phyloP scores from a whole-genome alignment of 2,888 invertebrate species.

The Thysanoteuthis rhombus region DNA sequence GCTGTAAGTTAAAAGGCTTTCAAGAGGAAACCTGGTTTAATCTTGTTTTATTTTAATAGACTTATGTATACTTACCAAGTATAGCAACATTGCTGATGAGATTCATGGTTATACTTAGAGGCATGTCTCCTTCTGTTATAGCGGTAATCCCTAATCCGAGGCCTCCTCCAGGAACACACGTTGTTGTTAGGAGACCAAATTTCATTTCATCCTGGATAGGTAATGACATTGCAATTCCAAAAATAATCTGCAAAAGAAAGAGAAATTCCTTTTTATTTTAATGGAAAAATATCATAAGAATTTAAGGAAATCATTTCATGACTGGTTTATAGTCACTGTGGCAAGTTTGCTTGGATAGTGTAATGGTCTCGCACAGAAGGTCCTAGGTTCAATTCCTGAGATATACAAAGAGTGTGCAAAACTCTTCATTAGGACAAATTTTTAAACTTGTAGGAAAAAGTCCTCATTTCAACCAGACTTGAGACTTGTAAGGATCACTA shows the following conservation, averaged over 20 bases:
- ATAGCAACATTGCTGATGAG: conserved; percentile 60
- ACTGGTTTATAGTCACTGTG: too few relatives aligned
- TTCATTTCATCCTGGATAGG: conserved; percentile 57
- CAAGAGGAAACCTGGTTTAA: not conserved
- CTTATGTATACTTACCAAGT: conserved; percentile 54
- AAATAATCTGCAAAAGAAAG: conserved; percentile 55
- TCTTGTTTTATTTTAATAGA: not conserved
- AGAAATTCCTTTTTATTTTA: not conserved
- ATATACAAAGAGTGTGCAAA: too few relatives aligned
- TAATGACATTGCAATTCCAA: conserved; percentile 58
- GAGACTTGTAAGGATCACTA: too few relatives aligned
- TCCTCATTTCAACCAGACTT: too few relatives aligned
- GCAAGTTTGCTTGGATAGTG: too few relatives aligned
- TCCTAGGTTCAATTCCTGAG: too few relatives aligned
- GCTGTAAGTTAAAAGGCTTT: not conserved
- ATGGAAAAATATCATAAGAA: not conserved
- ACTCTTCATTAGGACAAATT: too few relatives aligned
- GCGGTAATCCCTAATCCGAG: conserved; percentile 64
- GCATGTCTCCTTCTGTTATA: conserved; percentile 60
- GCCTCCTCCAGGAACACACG: conserved; percentile 66
- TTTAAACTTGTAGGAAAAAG: too few relatives aligned
- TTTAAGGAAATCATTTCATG: too few relatives aligned
- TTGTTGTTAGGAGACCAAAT: conserved; percentile 63
- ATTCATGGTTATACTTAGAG: conserved; percentile 63
- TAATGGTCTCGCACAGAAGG: too few relatives aligned